Evolutionary conservation across 2,888 invertebrate species (phyloP).

Genomic region (Carpatolechia fugitivella): DNA sequence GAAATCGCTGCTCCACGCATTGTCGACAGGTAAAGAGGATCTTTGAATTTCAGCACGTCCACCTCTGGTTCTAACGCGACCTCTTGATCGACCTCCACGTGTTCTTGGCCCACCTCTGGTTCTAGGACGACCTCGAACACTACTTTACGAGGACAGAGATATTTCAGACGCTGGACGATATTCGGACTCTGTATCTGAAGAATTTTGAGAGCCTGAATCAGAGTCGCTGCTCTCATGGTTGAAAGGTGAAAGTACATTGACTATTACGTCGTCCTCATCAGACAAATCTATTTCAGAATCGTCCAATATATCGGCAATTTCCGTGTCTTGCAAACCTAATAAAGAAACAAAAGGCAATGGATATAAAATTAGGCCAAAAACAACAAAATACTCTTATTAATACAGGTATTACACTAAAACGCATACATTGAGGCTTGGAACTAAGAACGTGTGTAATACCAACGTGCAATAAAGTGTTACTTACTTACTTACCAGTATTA

Average conservation of each 20-base stretch:
- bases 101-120: too few relatives aligned
- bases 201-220: slow-evolving; percentile 9
- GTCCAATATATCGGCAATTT: slow-evolving; percentile 7
- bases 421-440: neutral
- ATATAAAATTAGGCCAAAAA: neutral
- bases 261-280: too few relatives aligned
- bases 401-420: slow-evolving; percentile 6
- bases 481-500: too few relatives aligned
- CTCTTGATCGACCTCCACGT: slow-evolving; percentile 7
- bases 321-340: slow-evolving; percentile 3
- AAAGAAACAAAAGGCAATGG: neutral
- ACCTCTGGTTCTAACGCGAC: slow-evolving; percentile 8
- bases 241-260: too few relatives aligned
- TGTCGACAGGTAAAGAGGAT: neutral
- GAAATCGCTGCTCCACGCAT: slow-evolving; percentile 8
- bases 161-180: slow-evolving; percentile 7
- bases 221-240: neutral
- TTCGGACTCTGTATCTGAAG: slow-evolving; percentile 5
- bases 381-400: neutral
- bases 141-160: neutral
- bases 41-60: neutral
- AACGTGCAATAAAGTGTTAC: too few relatives aligned
- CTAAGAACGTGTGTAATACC: too few relatives aligned
- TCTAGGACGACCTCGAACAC: too few relatives aligned
- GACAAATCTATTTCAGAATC: slow-evolving; percentile 8